Evolutionary conservation across 2,888 invertebrate genomes (phyloP), one percentile per base, ranked within the genome.

Genomic region (Schizaphis graminum): DNA sequence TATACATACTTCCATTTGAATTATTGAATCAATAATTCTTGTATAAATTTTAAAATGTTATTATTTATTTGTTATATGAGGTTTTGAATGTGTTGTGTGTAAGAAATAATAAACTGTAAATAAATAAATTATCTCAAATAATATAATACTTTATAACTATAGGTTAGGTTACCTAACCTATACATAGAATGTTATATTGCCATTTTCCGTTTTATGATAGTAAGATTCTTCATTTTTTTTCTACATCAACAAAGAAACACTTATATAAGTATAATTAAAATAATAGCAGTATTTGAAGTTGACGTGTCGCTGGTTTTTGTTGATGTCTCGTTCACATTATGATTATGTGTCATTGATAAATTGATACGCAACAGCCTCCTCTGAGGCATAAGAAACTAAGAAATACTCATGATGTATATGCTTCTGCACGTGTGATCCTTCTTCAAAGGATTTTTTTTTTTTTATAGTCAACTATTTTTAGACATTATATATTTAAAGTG

Each of bases 371-470:
- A 67, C 67, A 47, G 26, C 47, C 61, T 47, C 77, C 77, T 77
- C 3, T 7, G 8, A 35, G 21, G 41, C n/a, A 3, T 44, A 44
- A 44, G 41, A 41, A 41, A 26, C 8, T 2, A 21, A 77, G 35
- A 21, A 35, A 77, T 77, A 35, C 21, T 77, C 35, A 77, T 77
- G 77, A 77, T 89, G 44, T 35, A 44, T 57, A 89, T 16, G 57
- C 13, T 5, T 21, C 88, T 35, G 35, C 88, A 47, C 53, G 56
- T 88, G 53, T 35, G 53, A 67, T n/a, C 47, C 61, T 47, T 47
- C 61, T 85, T 85, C 85, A 85, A 85, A 85, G 85, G 85, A 44
- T 44, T 61, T 90, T 26, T 61, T 61, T 57, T 89, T 89, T 89
- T 89, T 56, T 44, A 47, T 44, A 61, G 61, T 67, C 47, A 44